These are phyloP conservation scores for Drosophila anceps DNA, from an alignment of 2,888 invertebrate genomes.

Conservation along the genomic window DNA sequence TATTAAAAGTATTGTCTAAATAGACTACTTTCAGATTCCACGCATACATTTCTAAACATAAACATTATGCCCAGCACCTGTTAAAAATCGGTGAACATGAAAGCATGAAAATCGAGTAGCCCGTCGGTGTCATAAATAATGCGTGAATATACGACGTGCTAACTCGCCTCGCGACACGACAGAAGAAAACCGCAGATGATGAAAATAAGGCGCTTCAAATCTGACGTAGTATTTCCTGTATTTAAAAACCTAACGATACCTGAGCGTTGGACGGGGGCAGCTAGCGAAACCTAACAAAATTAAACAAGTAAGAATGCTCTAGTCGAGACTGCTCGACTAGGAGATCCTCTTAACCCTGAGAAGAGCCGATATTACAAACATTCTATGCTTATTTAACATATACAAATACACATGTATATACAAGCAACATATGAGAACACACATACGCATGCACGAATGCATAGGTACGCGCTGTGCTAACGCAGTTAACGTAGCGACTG, in stretches of 20 bases:
- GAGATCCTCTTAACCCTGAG: too few species aligned
- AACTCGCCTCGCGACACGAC: constrained; percentile 60
- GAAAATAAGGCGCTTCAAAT: constrained; percentile 21
- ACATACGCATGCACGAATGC: too few species aligned
- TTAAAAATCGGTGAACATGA: constrained; percentile 18
- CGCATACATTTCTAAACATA: not conserved
- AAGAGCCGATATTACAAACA: too few species aligned
- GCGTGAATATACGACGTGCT: constrained; percentile 71
- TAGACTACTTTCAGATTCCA: not conserved
- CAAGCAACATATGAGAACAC: too few species aligned
- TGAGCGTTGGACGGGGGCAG: constrained; percentile 19
- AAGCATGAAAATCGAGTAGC: constrained; percentile 43
- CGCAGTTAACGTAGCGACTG: too few species aligned
- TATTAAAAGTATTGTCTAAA: constrained; percentile 49
- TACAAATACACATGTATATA: too few species aligned
- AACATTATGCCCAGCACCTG: not conserved
- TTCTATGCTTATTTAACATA: too few species aligned
- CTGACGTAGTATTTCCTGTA: constrained; percentile 32
- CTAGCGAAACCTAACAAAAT: constrained; percentile 34
- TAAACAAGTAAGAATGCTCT: too few species aligned
- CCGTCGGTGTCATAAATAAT: constrained; percentile 58
- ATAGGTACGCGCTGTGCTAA: too few species aligned
- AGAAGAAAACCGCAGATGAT: not conserved
- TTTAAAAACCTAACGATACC: constrained; percentile 53
- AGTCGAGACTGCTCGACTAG: too few species aligned